A percentile compares a stretch with the other conserved stretches of the same genome.
phyloP scores from a whole-genome alignment of 2,113 vertebrate species.

The Glaucomys volans region DNA sequence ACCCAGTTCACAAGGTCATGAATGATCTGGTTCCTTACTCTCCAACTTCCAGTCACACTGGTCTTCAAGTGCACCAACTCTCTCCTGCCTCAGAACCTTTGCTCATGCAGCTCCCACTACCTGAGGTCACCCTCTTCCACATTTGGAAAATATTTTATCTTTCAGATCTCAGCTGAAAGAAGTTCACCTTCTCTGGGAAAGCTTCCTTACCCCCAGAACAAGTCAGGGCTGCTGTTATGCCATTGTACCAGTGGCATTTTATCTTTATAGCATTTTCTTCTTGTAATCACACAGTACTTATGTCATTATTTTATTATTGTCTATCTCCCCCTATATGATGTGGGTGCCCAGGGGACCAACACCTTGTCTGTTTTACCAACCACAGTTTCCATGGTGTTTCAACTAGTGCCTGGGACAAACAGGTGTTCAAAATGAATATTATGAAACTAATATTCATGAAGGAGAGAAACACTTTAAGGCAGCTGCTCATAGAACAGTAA shows the following conservation, averaged over 20 bases:
- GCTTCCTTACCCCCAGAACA: neutral
- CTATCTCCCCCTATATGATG: neutral
- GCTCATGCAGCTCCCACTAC: neutral
- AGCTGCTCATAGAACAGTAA: neutral
- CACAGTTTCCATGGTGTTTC: neutral
- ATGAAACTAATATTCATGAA: neutral
- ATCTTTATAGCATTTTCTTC: neutral
- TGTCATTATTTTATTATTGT: neutral
- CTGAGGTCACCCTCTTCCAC: no score
- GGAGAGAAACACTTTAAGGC: neutral
- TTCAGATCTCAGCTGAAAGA: neutral
- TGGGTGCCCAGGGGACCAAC: neutral
- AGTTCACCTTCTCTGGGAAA: neutral
- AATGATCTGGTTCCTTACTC: neutral
- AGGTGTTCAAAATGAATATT: neutral
- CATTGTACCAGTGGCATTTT: neutral
- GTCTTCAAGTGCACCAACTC: neutral
- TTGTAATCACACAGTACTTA: neutral
- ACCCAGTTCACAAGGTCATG: neutral
- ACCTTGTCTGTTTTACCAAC: neutral
- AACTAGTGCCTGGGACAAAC: neutral
- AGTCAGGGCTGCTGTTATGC: neutral
- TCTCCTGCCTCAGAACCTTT: neutral
- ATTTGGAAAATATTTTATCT: neutral
- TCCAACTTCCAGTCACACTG: neutral